These are phyloP conservation scores for Thereva unica DNA, from an alignment of 2,888 invertebrate species.

Conservation along the genomic window DNA sequence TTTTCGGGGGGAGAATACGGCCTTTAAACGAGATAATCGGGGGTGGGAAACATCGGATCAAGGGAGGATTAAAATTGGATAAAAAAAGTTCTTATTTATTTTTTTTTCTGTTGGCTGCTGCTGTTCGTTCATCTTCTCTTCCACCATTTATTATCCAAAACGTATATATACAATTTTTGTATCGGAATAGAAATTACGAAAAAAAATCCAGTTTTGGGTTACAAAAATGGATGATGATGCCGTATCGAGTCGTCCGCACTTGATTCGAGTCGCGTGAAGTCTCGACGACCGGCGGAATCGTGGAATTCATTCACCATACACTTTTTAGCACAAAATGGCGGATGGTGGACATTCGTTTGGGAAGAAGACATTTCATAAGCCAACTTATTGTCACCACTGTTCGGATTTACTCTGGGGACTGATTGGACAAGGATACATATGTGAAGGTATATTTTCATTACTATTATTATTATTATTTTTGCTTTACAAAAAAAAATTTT, in stretches of 20 bases:
- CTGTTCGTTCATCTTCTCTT: too few species aligned
- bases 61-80: not conserved
- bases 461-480: too few species aligned
- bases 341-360: slow-evolving; percentile 94
- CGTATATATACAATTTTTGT: not conserved
- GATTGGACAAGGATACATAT: slow-evolving; percentile 99
- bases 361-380: slow-evolving; percentile 99
- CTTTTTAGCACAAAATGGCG: slow-evolving; percentile 56
- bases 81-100: too few species aligned
- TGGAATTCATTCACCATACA: slow-evolving; percentile 48
- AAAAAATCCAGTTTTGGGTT: slow-evolving; percentile 31
- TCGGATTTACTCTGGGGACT: slow-evolving; percentile 99
- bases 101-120: too few species aligned
- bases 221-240: slow-evolving; percentile 48
- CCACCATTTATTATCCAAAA: too few species aligned
- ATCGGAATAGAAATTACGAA: slow-evolving; percentile 15
- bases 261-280: slow-evolving; percentile 50
- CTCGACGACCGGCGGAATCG: slow-evolving; percentile 49
- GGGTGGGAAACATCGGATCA: slow-evolving; percentile 30
- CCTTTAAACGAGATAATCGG: slow-evolving; percentile 17
- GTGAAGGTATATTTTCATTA: slow-evolving; percentile 78
- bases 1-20: slow-evolving; percentile 32
- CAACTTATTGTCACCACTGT: slow-evolving; percentile 99
- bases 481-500: too few species aligned
- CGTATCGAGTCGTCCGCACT: slow-evolving; percentile 48